Evolutionary conservation across 2,888 invertebrate species (phyloP).

Genomic region (Bellardia pandia): DNA sequence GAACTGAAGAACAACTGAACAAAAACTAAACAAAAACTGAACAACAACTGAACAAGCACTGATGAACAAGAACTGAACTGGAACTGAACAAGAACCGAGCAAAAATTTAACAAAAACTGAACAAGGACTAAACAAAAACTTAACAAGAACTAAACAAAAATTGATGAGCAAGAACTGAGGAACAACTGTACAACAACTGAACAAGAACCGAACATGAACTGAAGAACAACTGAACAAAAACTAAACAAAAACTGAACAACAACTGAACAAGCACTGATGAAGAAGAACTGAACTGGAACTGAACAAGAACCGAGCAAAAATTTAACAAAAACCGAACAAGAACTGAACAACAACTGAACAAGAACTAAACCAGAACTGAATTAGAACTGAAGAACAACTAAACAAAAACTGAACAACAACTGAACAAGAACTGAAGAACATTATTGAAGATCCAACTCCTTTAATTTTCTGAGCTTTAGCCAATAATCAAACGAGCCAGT

Average conservation of each 20-base stretch:
- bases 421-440: background rate
- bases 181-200: background rate
- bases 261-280: background rate
- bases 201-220: background rate
- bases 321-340: background rate
- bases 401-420: background rate
- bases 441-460: background rate
- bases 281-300: background rate
- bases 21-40: too few relatives aligned
- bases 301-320: background rate
- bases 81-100: too few relatives aligned
- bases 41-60: too few relatives aligned
- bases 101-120: too few relatives aligned
- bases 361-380: background rate
- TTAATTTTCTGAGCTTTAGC: background rate
- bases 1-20: too few relatives aligned
- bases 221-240: background rate
- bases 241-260: background rate
- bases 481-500: constrained; percentile 26
- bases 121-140: too few relatives aligned
- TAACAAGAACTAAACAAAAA: background rate
- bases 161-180: background rate
- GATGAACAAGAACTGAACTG: too few relatives aligned
- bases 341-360: background rate
- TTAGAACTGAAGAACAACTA: background rate